Conservation (phyloP, 2,888 invertebrate species). For the Drosophila anceps region DNA sequence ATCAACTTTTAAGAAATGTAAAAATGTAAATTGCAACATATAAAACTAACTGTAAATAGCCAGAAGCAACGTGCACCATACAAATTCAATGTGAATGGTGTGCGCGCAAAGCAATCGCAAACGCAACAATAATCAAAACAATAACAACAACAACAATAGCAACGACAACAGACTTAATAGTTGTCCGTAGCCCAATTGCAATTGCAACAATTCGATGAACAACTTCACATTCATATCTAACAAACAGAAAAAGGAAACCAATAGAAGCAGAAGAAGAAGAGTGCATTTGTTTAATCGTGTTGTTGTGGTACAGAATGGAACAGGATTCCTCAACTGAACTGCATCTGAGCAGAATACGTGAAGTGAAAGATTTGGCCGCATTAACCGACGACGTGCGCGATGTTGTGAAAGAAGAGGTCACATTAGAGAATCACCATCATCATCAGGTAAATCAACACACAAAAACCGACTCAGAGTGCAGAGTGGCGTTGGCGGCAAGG, state of each 20-base stretch:
- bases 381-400: conserved; percentile 82
- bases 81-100: conserved; percentile 54
- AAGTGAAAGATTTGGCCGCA: conserved; percentile 80
- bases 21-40: conserved; percentile 71
- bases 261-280: conserved; percentile 52
- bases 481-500: conserved; percentile 60
- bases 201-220: conserved; percentile 74
- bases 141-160: conserved; percentile 40
- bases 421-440: conserved; percentile 80
- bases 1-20: conserved; percentile 74
- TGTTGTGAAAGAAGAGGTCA: conserved; percentile 83
- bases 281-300: conserved; percentile 50
- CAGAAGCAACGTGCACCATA: conserved; percentile 54
- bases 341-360: conserved; percentile 83
- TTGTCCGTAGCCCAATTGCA: conserved; percentile 64
- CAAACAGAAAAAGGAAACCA: conserved; percentile 47
- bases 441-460: conserved; percentile 71
- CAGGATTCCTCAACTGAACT: conserved; percentile 82
- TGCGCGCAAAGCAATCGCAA: conserved; percentile 60
- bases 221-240: conserved; percentile 50
- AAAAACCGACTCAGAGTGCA: conserved; percentile 41
- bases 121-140: conserved; percentile 56
- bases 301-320: conserved; percentile 79
- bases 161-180: conserved; percentile 54
- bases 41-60: conserved; percentile 63